Conservation (phyloP, 2,113 vertebrate genomes). For the Barnardius zonarius region DNA sequence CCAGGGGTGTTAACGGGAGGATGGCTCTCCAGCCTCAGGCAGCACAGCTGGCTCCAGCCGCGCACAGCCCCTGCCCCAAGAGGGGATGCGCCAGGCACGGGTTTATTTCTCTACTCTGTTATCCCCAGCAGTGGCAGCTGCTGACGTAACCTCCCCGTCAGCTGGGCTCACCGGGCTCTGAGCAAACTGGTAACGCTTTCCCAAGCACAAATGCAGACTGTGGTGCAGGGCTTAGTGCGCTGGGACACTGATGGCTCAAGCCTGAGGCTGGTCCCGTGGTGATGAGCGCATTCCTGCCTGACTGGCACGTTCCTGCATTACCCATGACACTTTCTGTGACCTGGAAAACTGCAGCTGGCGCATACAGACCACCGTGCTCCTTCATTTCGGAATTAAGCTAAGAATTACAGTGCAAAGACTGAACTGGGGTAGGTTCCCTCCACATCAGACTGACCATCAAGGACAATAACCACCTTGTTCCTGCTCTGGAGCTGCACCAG, state of each 20-base stretch:
- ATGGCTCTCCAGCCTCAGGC: background rate
- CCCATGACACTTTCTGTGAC: background rate
- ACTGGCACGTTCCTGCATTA: background rate
- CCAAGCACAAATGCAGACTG: fast-evolving
- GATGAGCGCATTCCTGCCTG: background rate
- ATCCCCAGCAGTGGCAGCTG: background rate
- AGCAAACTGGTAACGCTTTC: background rate
- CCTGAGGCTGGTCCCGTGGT: background rate
- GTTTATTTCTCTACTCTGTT: background rate
- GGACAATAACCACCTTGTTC: background rate
- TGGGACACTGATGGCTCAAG: background rate
- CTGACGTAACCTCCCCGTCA: background rate
- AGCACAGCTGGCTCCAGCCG: constrained; percentile 8
- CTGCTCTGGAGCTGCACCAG: background rate
- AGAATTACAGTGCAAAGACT: fast-evolving
- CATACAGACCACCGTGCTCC: fast-evolving
- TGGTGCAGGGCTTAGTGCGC: background rate
- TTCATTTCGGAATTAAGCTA: background rate
- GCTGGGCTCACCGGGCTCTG: background rate
- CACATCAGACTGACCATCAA: fast-evolving
- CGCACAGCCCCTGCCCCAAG: background rate
- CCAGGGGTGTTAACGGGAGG: background rate
- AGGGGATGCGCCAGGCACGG: fast-evolving
- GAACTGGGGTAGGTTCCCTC: background rate
- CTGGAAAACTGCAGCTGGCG: constrained; percentile 43